Evolutionary conservation across 1,140 invertebrate genomes (phyloP).

Genomic region (Neuroterus valhalla): DNA sequence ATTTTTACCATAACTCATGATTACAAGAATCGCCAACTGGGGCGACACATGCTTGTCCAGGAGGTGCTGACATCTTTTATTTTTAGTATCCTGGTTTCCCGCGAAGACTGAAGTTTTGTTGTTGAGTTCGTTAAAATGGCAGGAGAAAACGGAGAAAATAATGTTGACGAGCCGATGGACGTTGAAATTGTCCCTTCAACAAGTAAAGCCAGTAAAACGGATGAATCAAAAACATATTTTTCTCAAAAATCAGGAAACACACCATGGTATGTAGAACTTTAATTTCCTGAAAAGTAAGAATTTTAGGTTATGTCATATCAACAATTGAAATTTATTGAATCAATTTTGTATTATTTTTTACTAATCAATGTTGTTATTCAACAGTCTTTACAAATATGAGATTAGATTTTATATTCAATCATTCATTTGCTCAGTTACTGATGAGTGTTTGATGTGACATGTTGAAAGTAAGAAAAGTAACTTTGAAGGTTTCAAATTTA

Average conservation of each 20-base stretch:
- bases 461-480: no score
- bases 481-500: no score
- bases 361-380: neutral
- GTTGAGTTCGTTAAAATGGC: no score
- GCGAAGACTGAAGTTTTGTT: no score
- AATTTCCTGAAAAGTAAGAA: no score
- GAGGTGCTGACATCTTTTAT: no score
- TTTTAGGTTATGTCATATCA: conserved; percentile 39
- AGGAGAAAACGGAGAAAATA: conserved; percentile 23
- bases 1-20: no score
- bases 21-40: no score
- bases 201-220: conserved; percentile 40
- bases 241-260: conserved; percentile 49
- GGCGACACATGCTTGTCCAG: no score
- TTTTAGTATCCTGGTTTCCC: no score
- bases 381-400: neutral
- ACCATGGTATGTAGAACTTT: conserved; percentile 62
- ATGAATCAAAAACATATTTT: conserved; percentile 40
- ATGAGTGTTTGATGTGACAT: no score
- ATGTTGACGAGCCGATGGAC: conserved; percentile 55
- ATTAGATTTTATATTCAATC: conserved; percentile 9
- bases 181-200: conserved; percentile 59
- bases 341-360: conserved; percentile 35
- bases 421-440: neutral
- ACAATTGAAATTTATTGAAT: conserved; percentile 27